Percentiles rank a stretch among this genome's conserved stretches.
Conservation (phyloP, 2,797 vertebrate genomes). For the Falco berigora region DNA sequence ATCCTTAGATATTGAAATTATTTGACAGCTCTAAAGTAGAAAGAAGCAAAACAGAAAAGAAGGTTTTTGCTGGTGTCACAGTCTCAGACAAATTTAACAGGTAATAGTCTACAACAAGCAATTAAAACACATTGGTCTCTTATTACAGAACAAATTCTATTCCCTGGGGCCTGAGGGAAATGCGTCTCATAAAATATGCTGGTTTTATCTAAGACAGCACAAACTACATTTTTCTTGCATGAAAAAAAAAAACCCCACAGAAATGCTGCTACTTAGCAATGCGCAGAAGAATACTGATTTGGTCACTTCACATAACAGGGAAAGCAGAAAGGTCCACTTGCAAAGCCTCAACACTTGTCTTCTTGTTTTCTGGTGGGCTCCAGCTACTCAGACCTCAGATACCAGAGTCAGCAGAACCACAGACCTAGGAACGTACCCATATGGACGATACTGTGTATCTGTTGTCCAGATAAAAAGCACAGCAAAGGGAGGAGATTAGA, state of each 20-base stretch:
- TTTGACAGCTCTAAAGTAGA: constrained; percentile 9
- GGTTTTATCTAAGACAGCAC: neutral
- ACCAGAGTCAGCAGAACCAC: neutral
- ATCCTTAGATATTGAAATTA: neutral
- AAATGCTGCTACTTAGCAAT: neutral
- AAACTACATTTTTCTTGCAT: neutral
- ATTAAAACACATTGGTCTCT: constrained; percentile 34
- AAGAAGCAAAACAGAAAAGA: constrained; percentile 2
- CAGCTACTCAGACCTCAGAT: neutral
- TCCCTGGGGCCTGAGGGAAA: neutral
- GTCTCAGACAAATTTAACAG: constrained; percentile 24
- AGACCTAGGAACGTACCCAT: neutral
- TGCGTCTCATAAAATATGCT: neutral
- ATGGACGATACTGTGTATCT: neutral
- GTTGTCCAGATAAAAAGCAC: neutral
- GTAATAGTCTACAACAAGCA: constrained; percentile 8
- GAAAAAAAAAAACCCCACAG: neutral
- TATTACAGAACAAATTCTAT: neutral
- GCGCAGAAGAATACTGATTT: neutral
- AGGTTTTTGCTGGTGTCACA: neutral
- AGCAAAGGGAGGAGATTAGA: neutral
- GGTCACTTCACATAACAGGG: neutral
- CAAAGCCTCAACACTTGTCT: neutral
- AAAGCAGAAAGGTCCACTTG: neutral
- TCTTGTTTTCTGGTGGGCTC: neutral